These are phyloP conservation scores for Acronicta aceris DNA, from an alignment of 2,888 invertebrate genomes.

Conservation along the genomic window DNA sequence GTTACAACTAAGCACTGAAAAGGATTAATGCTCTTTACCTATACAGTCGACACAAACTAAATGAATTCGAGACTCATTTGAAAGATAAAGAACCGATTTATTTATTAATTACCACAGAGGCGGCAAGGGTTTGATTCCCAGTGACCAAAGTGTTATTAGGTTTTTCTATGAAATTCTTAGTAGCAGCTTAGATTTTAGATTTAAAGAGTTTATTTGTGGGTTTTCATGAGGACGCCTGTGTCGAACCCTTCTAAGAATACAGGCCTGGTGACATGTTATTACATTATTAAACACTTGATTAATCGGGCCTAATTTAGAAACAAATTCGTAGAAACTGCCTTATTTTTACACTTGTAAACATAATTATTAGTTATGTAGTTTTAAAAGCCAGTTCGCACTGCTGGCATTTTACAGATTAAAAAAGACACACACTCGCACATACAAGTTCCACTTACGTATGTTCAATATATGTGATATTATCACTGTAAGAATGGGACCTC, in stretches of 20 bases:
- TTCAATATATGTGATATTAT: not conserved
- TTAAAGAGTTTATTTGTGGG: too few species aligned
- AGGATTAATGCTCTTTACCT: not conserved
- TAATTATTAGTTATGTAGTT: not conserved
- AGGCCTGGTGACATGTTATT: too few species aligned
- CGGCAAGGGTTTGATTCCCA: too few species aligned
- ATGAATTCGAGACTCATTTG: not conserved
- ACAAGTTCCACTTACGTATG: not conserved
- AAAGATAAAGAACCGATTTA: not conserved
- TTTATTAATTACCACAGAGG: too few species aligned
- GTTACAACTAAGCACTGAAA: slow-evolving; percentile 12
- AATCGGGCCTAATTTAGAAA: not conserved
- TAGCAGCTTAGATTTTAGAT: too few species aligned
- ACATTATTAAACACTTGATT: too few species aligned
- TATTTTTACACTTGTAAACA: slow-evolving; percentile 8
- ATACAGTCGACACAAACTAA: not conserved
- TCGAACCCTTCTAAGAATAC: too few species aligned
- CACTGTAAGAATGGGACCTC: slow-evolving; percentile 1
- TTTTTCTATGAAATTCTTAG: too few species aligned
- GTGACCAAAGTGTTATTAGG: too few species aligned
- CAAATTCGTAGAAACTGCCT: not conserved
- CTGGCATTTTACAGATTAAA: slow-evolving; percentile 15
- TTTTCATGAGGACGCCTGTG: too few species aligned
- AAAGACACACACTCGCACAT: not conserved
- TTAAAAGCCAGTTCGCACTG: slow-evolving; percentile 1